Percentiles rank a stretch among this genome's conserved stretches.
Conservation (phyloP, 2,797 vertebrate genomes). For the Pelodytes ibericus region DNA sequence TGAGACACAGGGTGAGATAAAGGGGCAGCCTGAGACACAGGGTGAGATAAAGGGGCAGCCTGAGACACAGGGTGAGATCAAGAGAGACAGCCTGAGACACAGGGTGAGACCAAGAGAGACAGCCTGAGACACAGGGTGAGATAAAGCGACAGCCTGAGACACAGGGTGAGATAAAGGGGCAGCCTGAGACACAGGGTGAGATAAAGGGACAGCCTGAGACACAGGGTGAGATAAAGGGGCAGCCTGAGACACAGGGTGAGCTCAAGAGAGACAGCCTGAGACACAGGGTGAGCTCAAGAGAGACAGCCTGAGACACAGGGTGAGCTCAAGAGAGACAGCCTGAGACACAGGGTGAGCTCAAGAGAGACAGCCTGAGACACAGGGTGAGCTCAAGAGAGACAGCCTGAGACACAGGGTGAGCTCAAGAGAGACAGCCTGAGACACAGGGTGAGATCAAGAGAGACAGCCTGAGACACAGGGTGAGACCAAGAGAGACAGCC, state of each 20-base stretch:
- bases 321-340: too few species aligned
- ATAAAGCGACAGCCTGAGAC: not conserved
- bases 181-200: not conserved
- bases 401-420: not conserved
- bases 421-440: not conserved
- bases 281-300: not conserved
- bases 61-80: not conserved
- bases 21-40: too few species aligned
- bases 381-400: not conserved
- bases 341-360: not conserved
- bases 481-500: not conserved
- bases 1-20: not conserved
- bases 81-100: not conserved
- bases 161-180: not conserved
- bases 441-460: not conserved
- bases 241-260: not conserved
- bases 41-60: not conserved
- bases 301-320: not conserved
- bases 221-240: not conserved
- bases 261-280: too few species aligned
- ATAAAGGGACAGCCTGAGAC: too few species aligned
- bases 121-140: not conserved
- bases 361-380: not conserved
- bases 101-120: not conserved
- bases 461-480: not conserved